Conservation (phyloP, 2,888 invertebrate species). For the Luperina testacea region DNA sequence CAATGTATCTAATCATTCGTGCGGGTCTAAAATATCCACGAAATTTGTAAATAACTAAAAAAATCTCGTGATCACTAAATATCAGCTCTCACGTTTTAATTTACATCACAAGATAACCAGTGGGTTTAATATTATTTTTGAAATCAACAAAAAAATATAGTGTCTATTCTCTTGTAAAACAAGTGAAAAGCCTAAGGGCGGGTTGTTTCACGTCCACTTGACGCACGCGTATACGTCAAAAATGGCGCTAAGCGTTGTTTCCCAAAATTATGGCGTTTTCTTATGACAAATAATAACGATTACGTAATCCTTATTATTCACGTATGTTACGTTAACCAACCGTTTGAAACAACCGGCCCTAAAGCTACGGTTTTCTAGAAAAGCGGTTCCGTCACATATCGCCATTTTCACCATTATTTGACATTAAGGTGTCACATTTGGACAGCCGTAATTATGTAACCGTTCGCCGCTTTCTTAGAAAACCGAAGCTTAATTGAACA, state of each 20-base stretch:
- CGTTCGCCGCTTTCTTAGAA: background rate
- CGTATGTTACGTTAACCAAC: background rate
- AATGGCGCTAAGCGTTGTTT: background rate
- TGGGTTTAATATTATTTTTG: background rate
- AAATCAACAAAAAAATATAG: background rate
- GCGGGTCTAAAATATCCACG: background rate
- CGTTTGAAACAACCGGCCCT: too few species aligned
- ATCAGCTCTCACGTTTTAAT: background rate
- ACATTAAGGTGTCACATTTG: background rate
- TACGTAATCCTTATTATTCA: background rate
- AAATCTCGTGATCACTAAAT: background rate
- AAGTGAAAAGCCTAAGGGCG: background rate
- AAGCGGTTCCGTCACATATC: background rate
- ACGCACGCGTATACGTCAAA: background rate
- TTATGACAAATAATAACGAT: background rate
- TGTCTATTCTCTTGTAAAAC: background rate
- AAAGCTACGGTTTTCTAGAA: background rate
- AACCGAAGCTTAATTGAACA: background rate
- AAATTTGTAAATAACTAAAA: conserved; percentile 24
- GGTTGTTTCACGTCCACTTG: background rate
- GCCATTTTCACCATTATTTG: background rate
- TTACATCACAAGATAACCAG: background rate
- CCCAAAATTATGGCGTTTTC: background rate
- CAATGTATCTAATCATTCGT: conserved; percentile 25
- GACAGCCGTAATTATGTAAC: background rate